Evolutionary conservation across 1,140 invertebrate genomes (phyloP).

Genomic region (Hycleus phaleratus): DNA sequence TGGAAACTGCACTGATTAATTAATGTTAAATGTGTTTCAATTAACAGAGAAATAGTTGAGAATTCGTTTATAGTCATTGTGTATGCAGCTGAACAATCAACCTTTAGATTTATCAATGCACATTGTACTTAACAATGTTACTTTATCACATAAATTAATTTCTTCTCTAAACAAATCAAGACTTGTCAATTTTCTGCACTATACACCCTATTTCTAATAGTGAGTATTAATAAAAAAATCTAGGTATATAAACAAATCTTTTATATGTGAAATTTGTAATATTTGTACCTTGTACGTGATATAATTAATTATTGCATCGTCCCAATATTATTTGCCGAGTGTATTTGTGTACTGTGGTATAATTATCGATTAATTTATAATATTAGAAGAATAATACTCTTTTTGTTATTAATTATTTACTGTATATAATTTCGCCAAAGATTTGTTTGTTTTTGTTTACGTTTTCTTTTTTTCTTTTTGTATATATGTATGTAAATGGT

Average conservation of each 20-base stretch:
- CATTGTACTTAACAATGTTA: conserved; percentile 15
- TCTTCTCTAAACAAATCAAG: neutral
- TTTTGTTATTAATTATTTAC: conserved; percentile 24
- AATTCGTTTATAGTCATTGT: neutral
- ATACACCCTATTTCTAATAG: conserved; percentile 4
- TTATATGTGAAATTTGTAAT: conserved; percentile 24
- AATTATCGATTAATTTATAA: conserved; percentile 7
- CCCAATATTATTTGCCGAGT: neutral
- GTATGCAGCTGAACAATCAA: conserved; percentile 19
- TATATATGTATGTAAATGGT: conserved; percentile 28
- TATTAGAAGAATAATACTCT: neutral
- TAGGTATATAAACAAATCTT: conserved; percentile 13
- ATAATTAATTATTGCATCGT: neutral
- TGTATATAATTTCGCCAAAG: conserved; percentile 42
- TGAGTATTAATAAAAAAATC: conserved; percentile 20
- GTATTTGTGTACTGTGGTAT: neutral
- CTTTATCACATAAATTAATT: conserved; percentile 2
- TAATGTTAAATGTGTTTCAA: conserved; percentile 2
- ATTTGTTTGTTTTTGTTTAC: conserved; percentile 23
- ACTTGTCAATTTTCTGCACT: conserved; percentile 5
- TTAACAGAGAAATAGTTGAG: too few species aligned
- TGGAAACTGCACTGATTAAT: conserved; percentile 6
- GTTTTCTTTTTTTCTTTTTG: conserved; percentile 26
- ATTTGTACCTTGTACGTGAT: conserved; percentile 31
- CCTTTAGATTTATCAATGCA: conserved; percentile 10